These are phyloP conservation scores for Drosophila siamana DNA, from an alignment of 2,888 invertebrate species.

Conservation along the genomic window DNA sequence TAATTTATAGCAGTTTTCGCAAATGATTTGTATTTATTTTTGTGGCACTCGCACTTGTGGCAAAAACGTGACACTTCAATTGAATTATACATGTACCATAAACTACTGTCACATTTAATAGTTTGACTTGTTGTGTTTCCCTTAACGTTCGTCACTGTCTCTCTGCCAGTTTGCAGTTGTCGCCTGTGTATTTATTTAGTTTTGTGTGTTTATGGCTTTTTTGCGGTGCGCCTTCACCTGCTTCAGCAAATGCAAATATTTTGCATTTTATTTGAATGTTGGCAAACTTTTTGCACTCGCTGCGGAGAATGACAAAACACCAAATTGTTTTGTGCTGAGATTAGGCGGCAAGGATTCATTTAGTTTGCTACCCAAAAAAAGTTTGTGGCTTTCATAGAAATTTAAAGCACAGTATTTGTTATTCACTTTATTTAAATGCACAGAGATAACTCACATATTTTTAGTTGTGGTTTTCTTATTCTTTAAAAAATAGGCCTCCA, in stretches of 20 bases:
- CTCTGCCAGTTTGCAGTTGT: background rate
- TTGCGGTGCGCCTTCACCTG: conserved; percentile 45
- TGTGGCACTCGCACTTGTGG: conserved; percentile 29
- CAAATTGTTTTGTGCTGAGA: background rate
- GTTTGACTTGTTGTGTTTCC: conserved; percentile 25
- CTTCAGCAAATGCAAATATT: conserved; percentile 43
- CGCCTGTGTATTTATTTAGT: conserved; percentile 25
- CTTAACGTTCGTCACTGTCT: conserved; percentile 22
- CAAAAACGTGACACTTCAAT: conserved; percentile 72
- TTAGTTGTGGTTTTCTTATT: background rate
- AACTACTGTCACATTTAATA: conserved; percentile 42
- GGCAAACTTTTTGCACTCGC: conserved; percentile 29
- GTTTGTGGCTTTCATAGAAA: no score
- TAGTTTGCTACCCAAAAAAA: background rate
- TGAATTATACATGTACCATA: conserved; percentile 55
- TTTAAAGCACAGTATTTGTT: no score
- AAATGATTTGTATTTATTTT: conserved; percentile 29
- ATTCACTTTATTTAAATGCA: no score
- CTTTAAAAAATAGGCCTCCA: background rate
- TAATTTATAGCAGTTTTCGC: conserved; percentile 28
- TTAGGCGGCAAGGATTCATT: background rate
- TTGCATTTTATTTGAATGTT: conserved; percentile 44
- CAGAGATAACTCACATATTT: conserved; percentile 59
- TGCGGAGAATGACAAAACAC: conserved; percentile 17
- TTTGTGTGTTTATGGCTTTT: conserved; percentile 62